These are phyloP conservation scores for Sprattus sprattus DNA, from an alignment of 2,113 vertebrate genomes.

Conservation along the genomic window DNA sequence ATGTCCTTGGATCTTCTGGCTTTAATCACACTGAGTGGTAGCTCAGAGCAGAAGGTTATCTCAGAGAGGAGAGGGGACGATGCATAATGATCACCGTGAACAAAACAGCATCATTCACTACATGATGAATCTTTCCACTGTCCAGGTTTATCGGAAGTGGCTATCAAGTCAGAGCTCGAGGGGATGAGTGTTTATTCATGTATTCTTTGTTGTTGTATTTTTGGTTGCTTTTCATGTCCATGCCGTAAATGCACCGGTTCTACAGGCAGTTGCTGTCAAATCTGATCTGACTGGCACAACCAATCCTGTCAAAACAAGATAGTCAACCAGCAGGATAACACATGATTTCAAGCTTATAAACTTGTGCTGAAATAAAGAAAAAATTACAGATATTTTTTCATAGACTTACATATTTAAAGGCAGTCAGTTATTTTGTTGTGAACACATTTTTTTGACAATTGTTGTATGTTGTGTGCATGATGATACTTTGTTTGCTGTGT, in stretches of 20 bases:
- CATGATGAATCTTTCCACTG: background rate
- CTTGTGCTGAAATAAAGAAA: too few relatives aligned
- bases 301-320: background rate
- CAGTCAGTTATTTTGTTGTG: too few relatives aligned
- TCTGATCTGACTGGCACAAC: background rate
- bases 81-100: background rate
- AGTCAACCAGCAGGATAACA: background rate
- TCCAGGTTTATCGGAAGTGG: background rate
- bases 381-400: too few relatives aligned
- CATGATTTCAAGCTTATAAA: background rate
- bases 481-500: background rate
- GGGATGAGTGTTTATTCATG: background rate
- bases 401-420: too few relatives aligned
- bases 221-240: background rate
- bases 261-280: background rate
- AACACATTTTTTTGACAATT: too few relatives aligned
- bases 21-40: conserved; percentile 46
- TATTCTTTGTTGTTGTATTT: background rate
- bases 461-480: too few relatives aligned
- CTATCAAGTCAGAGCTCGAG: background rate
- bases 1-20: conserved; percentile 42
- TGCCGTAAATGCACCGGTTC: background rate
- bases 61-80: background rate
- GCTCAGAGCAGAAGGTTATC: conserved; percentile 49
- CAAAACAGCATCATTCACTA: conserved; percentile 21